Conservation (phyloP, 2,888 invertebrate species). For the Germaria angustata region DNA sequence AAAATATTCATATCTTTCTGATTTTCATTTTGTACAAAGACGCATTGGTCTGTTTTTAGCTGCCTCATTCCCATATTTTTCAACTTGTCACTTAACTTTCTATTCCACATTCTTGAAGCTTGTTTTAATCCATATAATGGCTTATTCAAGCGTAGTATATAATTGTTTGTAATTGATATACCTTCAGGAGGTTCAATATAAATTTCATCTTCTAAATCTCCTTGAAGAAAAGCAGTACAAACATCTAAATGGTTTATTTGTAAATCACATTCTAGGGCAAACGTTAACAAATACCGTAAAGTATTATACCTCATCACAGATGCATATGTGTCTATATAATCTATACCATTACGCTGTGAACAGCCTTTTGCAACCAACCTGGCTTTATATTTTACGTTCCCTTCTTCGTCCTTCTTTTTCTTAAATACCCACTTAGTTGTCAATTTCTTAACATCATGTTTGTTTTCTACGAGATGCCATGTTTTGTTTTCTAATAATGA, state of each 20-base stretch:
- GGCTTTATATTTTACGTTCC: conserved; percentile 28
- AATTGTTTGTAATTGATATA: conserved; percentile 29
- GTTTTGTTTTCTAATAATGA: conserved; percentile 77
- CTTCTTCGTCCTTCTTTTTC: conserved; percentile 23
- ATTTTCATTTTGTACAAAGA: conserved; percentile 32
- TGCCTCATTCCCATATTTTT: conserved; percentile 17
- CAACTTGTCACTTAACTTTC: conserved; percentile 16
- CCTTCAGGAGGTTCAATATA: conserved; percentile 21
- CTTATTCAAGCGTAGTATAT: conserved; percentile 42
- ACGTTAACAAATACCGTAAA: conserved; percentile 4
- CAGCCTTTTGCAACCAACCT: conserved; percentile 69
- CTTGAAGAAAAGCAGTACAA: conserved; percentile 37
- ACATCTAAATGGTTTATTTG: conserved; percentile 29
- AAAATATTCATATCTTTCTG: conserved; percentile 53
- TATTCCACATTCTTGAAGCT: conserved; percentile 35
- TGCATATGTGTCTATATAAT: conserved; percentile 60
- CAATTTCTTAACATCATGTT: conserved; percentile 29
- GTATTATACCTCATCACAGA: conserved; percentile 20
- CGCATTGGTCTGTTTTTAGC: conserved; percentile 68
- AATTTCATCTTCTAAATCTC: conserved; percentile 20
- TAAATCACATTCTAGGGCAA: conserved; percentile 22
- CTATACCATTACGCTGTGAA: conserved; percentile 66
- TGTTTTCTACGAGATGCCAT: conserved; percentile 66
- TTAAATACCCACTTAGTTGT: conserved; percentile 67
- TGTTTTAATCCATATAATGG: conserved; percentile 53